phyloP scores from a whole-genome alignment of 1,140 invertebrate genomes.

The Copidosoma floridanum region DNA sequence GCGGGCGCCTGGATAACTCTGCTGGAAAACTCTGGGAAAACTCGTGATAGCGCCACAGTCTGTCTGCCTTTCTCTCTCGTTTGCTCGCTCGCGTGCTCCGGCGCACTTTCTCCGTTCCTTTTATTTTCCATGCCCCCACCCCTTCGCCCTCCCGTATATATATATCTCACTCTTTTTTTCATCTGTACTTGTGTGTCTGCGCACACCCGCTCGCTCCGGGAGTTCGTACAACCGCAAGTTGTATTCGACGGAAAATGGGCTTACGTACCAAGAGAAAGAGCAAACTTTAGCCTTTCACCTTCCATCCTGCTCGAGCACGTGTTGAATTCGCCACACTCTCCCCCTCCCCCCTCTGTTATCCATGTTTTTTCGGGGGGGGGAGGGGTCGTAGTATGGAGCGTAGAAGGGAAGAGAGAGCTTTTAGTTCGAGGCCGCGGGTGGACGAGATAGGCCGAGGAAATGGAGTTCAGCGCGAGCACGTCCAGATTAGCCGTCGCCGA shows the following conservation, averaged over 20 bases:
- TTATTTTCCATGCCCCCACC: conserved; percentile 17
- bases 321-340: too few species aligned
- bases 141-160: conserved; percentile 6
- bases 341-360: too few species aligned
- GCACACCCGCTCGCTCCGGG: too few species aligned
- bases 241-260: conserved; percentile 40
- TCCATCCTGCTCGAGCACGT: too few species aligned
- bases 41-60: conserved; percentile 40
- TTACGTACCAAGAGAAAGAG: conserved; percentile 10
- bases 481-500: too few species aligned
- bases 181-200: too few species aligned
- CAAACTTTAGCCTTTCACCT: too few species aligned
- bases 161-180: conserved; percentile 20
- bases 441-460: conserved; percentile 8
- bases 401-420: conserved; percentile 7
- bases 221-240: conserved; percentile 40
- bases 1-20: conserved; percentile 39
- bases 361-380: conserved; percentile 30
- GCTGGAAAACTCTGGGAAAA: conserved; percentile 48
- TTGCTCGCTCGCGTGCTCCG: conserved; percentile 14
- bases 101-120: conserved; percentile 18
- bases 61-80: not conserved
- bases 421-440: too few species aligned
- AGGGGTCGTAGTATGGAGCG: conserved; percentile 20
- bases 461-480: conserved; percentile 37